Evolutionary conservation across 1,140 invertebrate species (phyloP).

Genomic region (Panagrolaimus sp.): DNA sequence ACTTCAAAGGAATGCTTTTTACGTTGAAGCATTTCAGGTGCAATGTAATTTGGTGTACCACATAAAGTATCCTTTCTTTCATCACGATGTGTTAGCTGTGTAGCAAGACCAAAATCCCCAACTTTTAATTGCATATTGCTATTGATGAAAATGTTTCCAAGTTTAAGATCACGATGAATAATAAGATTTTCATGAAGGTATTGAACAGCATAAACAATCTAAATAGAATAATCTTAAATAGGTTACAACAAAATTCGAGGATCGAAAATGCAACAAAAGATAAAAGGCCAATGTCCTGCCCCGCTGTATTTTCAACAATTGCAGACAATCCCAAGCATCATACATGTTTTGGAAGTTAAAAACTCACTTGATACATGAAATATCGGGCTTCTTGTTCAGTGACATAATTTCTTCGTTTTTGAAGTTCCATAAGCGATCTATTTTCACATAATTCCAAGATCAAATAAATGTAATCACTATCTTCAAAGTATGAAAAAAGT

Average conservation of each 20-base stretch:
- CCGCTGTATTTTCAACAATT: too few relatives aligned
- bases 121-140: constrained; percentile 83
- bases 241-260: too few relatives aligned
- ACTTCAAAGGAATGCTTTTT: constrained; percentile 83
- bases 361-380: constrained; percentile 83
- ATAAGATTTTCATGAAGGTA: constrained; percentile 84
- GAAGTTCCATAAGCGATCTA: constrained; percentile 72
- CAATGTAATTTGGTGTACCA: constrained; percentile 96
- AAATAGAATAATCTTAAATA: constrained; percentile 22
- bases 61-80: constrained; percentile 67
- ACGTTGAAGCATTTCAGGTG: constrained; percentile 81
- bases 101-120: constrained; percentile 93
- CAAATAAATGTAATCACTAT: constrained; percentile 87
- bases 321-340: too few relatives aligned
- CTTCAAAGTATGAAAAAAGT: constrained; percentile 90
- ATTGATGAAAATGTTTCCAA: constrained; percentile 91
- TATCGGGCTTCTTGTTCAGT: constrained; percentile 91
- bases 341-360: too few relatives aligned
- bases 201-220: constrained; percentile 76
- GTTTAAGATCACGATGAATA: constrained; percentile 91
- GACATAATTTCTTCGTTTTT: constrained; percentile 82
- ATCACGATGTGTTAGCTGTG: constrained; percentile 79
- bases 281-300: too few relatives aligned
- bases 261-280: too few relatives aligned
- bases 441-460: constrained; percentile 87